Evolutionary conservation across 2,797 vertebrate genomes (phyloP).

Genomic region (Pterois miles): DNA sequence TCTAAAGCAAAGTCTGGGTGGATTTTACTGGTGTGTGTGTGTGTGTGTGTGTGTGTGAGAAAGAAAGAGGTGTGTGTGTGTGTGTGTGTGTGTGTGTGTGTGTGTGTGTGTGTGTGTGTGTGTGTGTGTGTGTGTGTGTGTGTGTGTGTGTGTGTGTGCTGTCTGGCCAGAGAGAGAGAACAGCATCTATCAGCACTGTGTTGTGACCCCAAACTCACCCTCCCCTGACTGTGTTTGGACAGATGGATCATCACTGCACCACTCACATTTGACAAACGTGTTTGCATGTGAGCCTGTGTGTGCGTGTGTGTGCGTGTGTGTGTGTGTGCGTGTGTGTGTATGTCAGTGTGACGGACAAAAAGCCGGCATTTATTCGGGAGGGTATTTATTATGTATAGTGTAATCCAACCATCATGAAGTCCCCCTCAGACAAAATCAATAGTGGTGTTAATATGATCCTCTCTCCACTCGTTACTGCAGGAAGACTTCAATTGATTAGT

Average conservation of each 20-base stretch:
- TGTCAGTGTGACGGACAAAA: slow-evolving; percentile 49
- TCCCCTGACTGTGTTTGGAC: slow-evolving; percentile 72
- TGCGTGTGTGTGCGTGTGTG: not conserved
- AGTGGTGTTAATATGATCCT: slow-evolving; percentile 74
- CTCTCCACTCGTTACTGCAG: slow-evolving; percentile 68
- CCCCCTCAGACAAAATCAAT: slow-evolving; percentile 75
- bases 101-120: not conserved
- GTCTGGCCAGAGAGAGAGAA: slow-evolving; percentile 45
- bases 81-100: not conserved
- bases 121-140: not conserved
- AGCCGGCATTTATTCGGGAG: slow-evolving; percentile 51
- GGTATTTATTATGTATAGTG: slow-evolving; percentile 72
- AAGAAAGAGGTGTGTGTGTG: not conserved
- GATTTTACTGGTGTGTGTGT: slow-evolving; percentile 45
- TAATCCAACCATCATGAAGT: slow-evolving; percentile 68
- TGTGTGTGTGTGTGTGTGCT: not conserved
- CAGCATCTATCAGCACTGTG: slow-evolving; percentile 61
- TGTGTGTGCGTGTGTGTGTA: slow-evolving; percentile 4
- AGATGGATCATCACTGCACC: slow-evolving; percentile 72
- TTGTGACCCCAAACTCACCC: slow-evolving; percentile 72
- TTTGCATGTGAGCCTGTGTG: slow-evolving; percentile 24
- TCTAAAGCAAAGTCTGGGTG: slow-evolving; percentile 64
- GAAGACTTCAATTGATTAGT: slow-evolving; percentile 76
- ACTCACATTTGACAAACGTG: slow-evolving; percentile 66
- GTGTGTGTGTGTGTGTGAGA: too few relatives aligned